Percentiles rank a stretch among this genome's conserved stretches.
phyloP scores from a whole-genome alignment of 2,888 invertebrate genomes.

The Hofmannophila pseudospretella region DNA sequence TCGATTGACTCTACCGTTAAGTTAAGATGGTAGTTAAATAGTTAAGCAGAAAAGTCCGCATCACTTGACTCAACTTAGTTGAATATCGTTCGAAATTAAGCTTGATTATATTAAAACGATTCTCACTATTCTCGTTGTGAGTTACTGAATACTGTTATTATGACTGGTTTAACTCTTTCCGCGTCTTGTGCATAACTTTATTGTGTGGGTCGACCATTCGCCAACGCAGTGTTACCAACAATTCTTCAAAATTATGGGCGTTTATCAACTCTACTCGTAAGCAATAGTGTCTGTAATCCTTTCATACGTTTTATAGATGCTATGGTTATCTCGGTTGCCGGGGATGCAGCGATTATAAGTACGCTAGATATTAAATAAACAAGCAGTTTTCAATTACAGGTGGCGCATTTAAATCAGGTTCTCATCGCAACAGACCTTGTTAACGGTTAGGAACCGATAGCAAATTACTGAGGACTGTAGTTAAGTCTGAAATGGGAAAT shows the following conservation, averaged over 20 bases:
- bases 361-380: slow-evolving; percentile 32
- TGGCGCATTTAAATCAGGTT: slow-evolving; percentile 32
- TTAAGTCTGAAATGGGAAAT: slow-evolving; percentile 21
- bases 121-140: slow-evolving; percentile 26
- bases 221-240: slow-evolving; percentile 7
- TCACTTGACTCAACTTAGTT: slow-evolving; percentile 27
- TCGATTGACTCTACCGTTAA: slow-evolving; percentile 29
- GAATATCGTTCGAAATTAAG: slow-evolving; percentile 35
- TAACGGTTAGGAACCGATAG: slow-evolving; percentile 27
- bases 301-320: background rate
- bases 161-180: slow-evolving; percentile 19
- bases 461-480: slow-evolving; percentile 21
- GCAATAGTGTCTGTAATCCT: background rate
- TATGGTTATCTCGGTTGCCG: background rate
- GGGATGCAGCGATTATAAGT: slow-evolving; percentile 26
- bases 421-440: slow-evolving; percentile 29
- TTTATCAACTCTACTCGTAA: slow-evolving; percentile 1
- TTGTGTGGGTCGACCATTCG: slow-evolving; percentile 14
- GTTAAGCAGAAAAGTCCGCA: slow-evolving; percentile 35
- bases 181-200: slow-evolving; percentile 16
- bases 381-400: slow-evolving; percentile 37
- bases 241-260: background rate
- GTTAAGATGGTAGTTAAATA: slow-evolving; percentile 48
- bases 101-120: slow-evolving; percentile 37
- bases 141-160: slow-evolving; percentile 29